Evolutionary conservation across 2,797 vertebrate species (phyloP).

Genomic region (Myioborus miniatus): DNA sequence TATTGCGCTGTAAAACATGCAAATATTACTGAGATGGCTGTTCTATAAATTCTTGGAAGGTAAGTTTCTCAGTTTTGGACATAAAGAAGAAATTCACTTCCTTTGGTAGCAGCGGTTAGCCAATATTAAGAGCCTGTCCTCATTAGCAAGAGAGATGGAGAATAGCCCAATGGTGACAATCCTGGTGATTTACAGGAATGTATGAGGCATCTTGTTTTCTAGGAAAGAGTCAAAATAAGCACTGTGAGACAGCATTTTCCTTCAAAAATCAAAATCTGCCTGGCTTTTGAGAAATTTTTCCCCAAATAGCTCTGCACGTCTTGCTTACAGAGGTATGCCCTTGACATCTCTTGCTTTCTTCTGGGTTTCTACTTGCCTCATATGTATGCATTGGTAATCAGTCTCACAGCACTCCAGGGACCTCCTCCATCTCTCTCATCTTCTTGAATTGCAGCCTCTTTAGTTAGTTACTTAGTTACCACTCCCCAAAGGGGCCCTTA

Average conservation of each 20-base stretch:
- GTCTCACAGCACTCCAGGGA: not conserved
- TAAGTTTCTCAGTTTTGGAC: not conserved
- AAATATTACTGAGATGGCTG: not conserved
- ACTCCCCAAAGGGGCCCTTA: conserved; percentile 39
- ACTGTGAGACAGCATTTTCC: not conserved
- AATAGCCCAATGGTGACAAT: not conserved
- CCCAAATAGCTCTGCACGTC: not conserved
- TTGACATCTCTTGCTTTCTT: conserved; percentile 13
- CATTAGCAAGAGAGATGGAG: not conserved
- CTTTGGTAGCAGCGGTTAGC: not conserved
- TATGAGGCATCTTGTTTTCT: not conserved
- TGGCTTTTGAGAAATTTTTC: not conserved
- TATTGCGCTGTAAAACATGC: not conserved
- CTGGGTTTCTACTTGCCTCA: not conserved
- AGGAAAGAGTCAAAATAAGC: not conserved
- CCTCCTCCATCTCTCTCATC: conserved; percentile 41
- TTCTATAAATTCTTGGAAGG: not conserved
- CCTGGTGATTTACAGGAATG: not conserved
- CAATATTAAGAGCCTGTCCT: not conserved
- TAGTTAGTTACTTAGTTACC: conserved; percentile 68
- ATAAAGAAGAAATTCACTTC: not conserved
- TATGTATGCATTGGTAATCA: conserved; percentile 34
- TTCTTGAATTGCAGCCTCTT: conserved; percentile 56
- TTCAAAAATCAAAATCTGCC: not conserved
- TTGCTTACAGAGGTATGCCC: not conserved